Percentiles rank a stretch among this genome's conserved stretches.
phyloP scores from a whole-genome alignment of 2,113 vertebrate genomes.

The Pitta sordida region DNA sequence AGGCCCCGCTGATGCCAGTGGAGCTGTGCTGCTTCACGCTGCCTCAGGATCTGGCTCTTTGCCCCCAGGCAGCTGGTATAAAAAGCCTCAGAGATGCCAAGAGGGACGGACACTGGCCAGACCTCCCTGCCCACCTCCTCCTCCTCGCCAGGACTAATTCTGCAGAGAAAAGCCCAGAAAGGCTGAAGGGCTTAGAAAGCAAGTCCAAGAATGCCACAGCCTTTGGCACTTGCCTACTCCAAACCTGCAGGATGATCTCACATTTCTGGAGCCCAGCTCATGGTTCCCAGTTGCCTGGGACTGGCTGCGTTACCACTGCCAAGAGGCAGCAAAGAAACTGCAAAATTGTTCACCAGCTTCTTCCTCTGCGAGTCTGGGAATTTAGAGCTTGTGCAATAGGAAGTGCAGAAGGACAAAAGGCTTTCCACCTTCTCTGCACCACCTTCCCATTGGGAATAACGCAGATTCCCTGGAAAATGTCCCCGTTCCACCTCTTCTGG shows the following conservation, averaged over 20 bases:
- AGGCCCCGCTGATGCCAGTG: not conserved
- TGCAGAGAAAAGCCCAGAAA: not conserved
- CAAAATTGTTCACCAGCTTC: not conserved
- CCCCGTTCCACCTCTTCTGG: not conserved
- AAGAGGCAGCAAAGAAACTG: not conserved
- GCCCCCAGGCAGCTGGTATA: not conserved
- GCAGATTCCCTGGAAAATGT: not conserved
- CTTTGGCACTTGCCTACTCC: not conserved
- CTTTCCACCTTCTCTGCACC: not conserved
- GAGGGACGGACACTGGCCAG: not conserved
- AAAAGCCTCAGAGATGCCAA: not conserved
- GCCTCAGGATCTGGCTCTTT: not conserved
- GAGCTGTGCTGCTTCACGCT: not conserved
- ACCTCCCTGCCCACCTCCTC: not conserved
- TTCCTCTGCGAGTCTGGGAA: rapidly evolving
- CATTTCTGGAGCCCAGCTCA: not conserved
- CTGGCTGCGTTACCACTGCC: not conserved
- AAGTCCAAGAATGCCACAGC: not conserved
- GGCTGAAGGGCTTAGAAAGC: not conserved
- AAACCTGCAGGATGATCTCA: slow-evolving; percentile 3
- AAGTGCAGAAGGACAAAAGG: not conserved
- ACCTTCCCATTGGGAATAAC: not conserved
- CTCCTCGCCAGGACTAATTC: not conserved
- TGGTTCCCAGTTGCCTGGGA: not conserved
- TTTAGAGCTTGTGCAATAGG: not conserved